Evolutionary conservation across 1,140 invertebrate genomes (phyloP), one percentile per base, ranked within the genome.

Genomic region (Heliothis virescens): DNA sequence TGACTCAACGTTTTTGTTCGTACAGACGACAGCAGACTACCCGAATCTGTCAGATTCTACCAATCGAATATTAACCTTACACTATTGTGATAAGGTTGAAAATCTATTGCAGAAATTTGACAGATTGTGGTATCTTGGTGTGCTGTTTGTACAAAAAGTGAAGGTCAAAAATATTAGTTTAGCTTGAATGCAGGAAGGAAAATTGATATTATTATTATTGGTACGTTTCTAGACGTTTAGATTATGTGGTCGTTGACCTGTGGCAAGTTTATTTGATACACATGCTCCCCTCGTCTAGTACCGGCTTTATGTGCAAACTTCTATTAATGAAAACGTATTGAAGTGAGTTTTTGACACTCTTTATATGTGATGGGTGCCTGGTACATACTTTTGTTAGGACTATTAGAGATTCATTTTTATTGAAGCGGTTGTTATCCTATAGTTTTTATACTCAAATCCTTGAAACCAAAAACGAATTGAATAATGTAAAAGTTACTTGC

Each of bases 161-260:
- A 47, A 65, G 62, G 62, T 65, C n/a, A 65, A 47, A 65, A 47
- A 18, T 48, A 71, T 52, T 52, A 53, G 48, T 29, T 53, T n/a
- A 21, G 55, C 21, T 48, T 74, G n/a, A 13, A 21, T 21, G 55
- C 59, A 47, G 52, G 50, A 60, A 74, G 71, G 34, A 48, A 74
- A 74, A 74, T 74, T 12, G 55, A 48, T 60, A 60, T 60, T 59
- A 48, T 59, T 60, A 59, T 48, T 59, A 48, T 74, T 57, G 29
- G 15, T 74, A 60, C 55, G 55, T 74, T 47, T 55, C 16, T 73
- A 74, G 71, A 60, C 71, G 55, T 5, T 53, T 60, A 74, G 71
- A 74, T 74, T 60, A 74, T 74, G 55, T 60, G 71, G 71, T 41
- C 71, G 48, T 21, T 60, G 71, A 74, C 71, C 71, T 34, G 29